Conservation (phyloP, 2,888 invertebrate species). For the Euplexia lucipara region DNA sequence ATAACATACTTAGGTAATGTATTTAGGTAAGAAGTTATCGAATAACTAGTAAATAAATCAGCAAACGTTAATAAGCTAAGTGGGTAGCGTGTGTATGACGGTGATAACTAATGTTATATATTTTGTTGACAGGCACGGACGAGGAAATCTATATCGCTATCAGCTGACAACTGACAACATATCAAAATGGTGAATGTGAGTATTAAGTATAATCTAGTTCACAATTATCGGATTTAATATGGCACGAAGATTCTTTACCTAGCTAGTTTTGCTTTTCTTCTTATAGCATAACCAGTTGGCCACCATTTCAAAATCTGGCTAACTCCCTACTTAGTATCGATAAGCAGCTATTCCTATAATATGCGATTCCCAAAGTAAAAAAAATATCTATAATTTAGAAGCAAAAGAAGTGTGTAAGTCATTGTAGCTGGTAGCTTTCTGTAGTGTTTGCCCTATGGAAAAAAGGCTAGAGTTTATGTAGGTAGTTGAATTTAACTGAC, state of each 20-base stretch:
- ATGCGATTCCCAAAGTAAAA: too few species aligned
- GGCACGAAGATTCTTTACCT: not conserved
- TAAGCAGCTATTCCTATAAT: too few species aligned
- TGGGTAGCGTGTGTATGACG: conserved; percentile 14
- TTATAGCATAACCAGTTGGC: not conserved
- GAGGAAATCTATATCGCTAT: conserved; percentile 29
- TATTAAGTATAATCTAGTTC: conserved; percentile 24
- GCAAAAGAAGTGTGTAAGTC: too few species aligned
- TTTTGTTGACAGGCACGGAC: conserved; percentile 52
- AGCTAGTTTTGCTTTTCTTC: not conserved
- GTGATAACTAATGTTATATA: conserved; percentile 30
- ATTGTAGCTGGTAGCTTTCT: too few species aligned
- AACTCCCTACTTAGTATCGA: too few species aligned
- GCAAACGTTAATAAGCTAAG: conserved; percentile 21
- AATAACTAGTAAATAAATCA: conserved; percentile 19
- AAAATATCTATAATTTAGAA: too few species aligned
- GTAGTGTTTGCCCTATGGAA: too few species aligned
- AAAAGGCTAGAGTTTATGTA: too few species aligned
- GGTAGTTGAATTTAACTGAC: too few species aligned
- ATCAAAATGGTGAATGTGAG: conserved; percentile 74
- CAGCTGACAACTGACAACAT: conserved; percentile 15
- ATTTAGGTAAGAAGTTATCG: not conserved
- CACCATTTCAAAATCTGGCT: not conserved
- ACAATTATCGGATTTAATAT: not conserved
- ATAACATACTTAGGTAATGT: too few species aligned